Evolutionary conservation across 2,113 vertebrate species (phyloP), one percentile per base, ranked within the genome.

Genomic region (Zootoca vivipara): DNA sequence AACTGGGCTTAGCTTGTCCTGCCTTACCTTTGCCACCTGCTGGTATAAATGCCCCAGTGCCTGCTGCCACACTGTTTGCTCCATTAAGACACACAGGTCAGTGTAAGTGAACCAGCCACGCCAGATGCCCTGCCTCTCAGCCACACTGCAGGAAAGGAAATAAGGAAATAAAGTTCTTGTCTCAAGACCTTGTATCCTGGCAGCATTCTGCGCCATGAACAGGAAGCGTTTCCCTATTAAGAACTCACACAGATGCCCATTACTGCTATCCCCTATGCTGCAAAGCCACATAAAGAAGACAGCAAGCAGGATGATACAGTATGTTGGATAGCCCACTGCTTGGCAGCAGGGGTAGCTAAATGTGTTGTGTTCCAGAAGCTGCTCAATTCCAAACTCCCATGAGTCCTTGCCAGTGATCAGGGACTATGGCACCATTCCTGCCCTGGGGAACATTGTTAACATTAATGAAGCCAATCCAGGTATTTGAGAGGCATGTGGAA

Each of bases 21-120:
- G 9, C 18, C 95, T 96, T 91, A 99, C 99, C 98, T 99, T 99
- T 33, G 97, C 94, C 89, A 99, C 96, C 92, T 96, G 97, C 94
- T 98, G 98, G 93, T 97, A 99, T 93, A 99, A 95, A 70, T 98
- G 96, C 7, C 96, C 92, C 89, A 99, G 95, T 20, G 97, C 96
- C 7, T 98, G 96, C 88, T 97, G 98, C 99, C 99, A 99, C 3
- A 93, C 42, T 0, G 97, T 95, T 90, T 99, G 98, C 93, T 99
- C 99, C 95, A 99, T 95, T 77, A 99, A 97, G 79, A 99, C 99
- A 79, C 98, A 99, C 35, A 99, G 94, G 94, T 99, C 99, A 0
- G 98, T 99, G 96, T 99, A 99, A 40, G 98, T 99, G 87, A 99
- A 99, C 99, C 99, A 99, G 93, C 99, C 99, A 0, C 98, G 97